phyloP scores from a whole-genome alignment of 2,888 invertebrate species.

The Tenthredo mesomela region DNA sequence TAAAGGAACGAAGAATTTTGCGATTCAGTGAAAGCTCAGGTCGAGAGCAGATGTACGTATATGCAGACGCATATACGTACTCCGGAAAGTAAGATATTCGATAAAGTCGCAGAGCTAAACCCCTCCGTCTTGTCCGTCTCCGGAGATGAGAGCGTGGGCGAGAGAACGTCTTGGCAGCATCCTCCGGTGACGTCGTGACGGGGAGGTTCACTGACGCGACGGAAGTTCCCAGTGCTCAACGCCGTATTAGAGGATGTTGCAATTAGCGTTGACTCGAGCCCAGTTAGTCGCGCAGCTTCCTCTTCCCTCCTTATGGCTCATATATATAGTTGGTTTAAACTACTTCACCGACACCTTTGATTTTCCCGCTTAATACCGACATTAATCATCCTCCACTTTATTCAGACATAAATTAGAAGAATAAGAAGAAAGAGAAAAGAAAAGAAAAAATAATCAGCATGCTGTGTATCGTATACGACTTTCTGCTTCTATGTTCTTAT shows the following conservation, averaged over 20 bases:
- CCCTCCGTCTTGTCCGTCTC: slow-evolving; percentile 47
- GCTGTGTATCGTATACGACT: too few species aligned
- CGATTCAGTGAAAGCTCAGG: background rate
- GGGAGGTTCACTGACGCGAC: slow-evolving; percentile 55
- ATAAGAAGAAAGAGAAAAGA: background rate
- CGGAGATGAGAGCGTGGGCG: slow-evolving; percentile 68
- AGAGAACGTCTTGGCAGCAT: slow-evolving; percentile 74
- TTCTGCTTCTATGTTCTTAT: too few species aligned
- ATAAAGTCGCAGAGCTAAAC: slow-evolving; percentile 36
- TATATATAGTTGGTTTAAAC: background rate
- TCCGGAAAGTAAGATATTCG: slow-evolving; percentile 50
- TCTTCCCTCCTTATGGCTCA: slow-evolving; percentile 33
- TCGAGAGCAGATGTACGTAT: slow-evolving; percentile 6
- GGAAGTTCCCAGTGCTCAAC: slow-evolving; percentile 60
- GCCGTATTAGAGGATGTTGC: slow-evolving; percentile 75
- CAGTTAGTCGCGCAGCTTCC: slow-evolving; percentile 61
- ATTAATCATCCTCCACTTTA: background rate
- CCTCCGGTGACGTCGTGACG: slow-evolving; percentile 63
- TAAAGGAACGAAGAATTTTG: background rate
- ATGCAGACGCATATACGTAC: background rate
- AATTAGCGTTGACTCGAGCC: slow-evolving; percentile 76
- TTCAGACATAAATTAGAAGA: background rate
- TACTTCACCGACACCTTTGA: slow-evolving; percentile 18
- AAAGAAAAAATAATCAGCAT: background rate
- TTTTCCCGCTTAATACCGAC: background rate